Conservation (phyloP, 2,888 invertebrate species). For the Pandemis heparana region DNA sequence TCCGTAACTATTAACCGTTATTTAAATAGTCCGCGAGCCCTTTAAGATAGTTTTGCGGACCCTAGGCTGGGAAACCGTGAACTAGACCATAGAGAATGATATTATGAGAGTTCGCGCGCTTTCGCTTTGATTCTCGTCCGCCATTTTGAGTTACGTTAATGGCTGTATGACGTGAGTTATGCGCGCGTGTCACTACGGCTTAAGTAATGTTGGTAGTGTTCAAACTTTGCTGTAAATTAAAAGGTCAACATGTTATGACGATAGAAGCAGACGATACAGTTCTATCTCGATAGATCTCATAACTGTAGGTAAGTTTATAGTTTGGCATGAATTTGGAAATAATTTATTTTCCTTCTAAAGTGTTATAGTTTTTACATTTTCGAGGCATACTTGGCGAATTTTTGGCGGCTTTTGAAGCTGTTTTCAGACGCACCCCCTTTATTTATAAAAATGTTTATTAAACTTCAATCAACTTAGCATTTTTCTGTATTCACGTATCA, state of each 20-base stretch:
- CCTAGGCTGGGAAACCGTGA: background rate
- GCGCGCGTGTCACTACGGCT: slow-evolving; percentile 71
- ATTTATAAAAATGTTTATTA: no score
- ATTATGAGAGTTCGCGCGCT: slow-evolving; percentile 76
- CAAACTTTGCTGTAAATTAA: slow-evolving; percentile 73
- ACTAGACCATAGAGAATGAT: slow-evolving; percentile 80
- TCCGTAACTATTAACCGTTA: no score
- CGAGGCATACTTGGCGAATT: no score
- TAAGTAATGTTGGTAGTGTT: slow-evolving; percentile 76
- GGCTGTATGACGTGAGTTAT: slow-evolving; percentile 78
- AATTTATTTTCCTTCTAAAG: no score
- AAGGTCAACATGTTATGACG: slow-evolving; percentile 52
- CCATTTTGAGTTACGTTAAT: slow-evolving; percentile 84
- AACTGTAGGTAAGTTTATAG: background rate
- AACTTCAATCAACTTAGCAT: no score
- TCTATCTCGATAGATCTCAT: no score
- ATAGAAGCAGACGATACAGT: background rate
- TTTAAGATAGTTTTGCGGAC: no score
- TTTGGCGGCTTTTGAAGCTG: no score
- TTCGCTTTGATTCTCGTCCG: slow-evolving; percentile 83
- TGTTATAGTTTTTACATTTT: no score
- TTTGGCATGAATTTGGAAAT: background rate
- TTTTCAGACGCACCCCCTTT: no score
- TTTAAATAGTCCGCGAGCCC: no score
- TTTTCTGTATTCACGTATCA: no score